These are phyloP conservation scores for Chionoecetes opilio DNA, from an alignment of 1,140 invertebrate genomes.

Conservation along the genomic window DNA sequence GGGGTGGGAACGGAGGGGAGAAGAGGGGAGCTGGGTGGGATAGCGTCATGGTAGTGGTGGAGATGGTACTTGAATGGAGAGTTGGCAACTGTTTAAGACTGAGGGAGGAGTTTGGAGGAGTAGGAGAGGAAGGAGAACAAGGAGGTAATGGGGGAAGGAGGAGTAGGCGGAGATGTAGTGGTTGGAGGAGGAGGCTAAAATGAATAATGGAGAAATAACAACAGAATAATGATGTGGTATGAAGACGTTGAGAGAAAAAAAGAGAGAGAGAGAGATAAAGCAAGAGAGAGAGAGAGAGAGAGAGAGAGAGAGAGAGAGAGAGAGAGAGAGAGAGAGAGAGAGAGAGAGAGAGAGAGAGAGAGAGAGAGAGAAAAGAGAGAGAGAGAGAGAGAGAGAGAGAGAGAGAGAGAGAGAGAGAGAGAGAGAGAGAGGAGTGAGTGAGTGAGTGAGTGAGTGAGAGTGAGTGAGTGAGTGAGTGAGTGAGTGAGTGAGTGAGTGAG, in stretches of 20 bases:
- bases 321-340: not conserved
- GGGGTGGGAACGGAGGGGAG: not conserved
- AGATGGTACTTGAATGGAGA: not conserved
- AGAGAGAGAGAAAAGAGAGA: no score
- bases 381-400: no score
- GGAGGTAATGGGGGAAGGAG: not conserved
- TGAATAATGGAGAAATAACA: not conserved
- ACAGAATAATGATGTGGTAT: constrained; percentile 20
- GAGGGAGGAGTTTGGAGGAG: not conserved
- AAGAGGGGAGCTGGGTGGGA: not conserved
- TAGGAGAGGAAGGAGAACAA: not conserved
- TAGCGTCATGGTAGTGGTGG: not conserved
- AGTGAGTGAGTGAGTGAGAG: not conserved
- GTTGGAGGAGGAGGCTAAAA: not conserved
- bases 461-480: not conserved
- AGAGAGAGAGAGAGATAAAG: not conserved
- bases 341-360: not conserved
- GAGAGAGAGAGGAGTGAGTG: not conserved
- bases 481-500: not conserved
- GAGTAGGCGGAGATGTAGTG: no score
- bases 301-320: constrained; percentile 27
- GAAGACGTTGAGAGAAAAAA: not conserved
- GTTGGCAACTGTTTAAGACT: not conserved
- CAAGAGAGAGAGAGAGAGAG: not conserved
- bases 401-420: no score